Evolutionary conservation across 2,888 invertebrate species (phyloP).

Genomic region (Trachelus stipa): DNA sequence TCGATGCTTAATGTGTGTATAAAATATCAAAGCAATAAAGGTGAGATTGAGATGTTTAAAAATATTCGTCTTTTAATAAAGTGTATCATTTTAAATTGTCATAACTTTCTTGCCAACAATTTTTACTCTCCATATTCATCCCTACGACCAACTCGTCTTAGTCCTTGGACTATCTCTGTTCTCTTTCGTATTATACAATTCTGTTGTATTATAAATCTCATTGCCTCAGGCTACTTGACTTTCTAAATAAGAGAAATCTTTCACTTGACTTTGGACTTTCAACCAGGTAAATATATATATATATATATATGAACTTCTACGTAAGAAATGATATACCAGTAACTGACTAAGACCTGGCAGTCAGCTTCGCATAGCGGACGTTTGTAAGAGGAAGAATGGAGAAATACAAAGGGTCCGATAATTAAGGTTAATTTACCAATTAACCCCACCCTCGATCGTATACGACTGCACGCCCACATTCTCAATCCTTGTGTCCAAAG

Average conservation of each 20-base stretch:
- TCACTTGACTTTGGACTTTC: not conserved
- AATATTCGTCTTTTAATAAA: not conserved
- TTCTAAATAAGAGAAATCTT: not conserved
- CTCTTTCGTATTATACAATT: not conserved
- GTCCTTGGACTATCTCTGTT: too few species aligned
- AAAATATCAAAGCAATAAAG: slow-evolving; percentile 49
- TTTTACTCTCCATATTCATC: not conserved
- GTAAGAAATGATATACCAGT: not conserved
- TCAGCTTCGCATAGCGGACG: not conserved
- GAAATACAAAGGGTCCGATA: slow-evolving; percentile 29
- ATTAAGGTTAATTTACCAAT: slow-evolving; percentile 44
- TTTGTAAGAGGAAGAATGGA: slow-evolving; percentile 4
- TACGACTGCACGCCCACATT: slow-evolving; percentile 1
- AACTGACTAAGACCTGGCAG: not conserved
- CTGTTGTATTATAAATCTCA: not conserved
- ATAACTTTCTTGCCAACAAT: not conserved
- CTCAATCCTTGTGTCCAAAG: not conserved
- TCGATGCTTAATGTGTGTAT: slow-evolving; percentile 55
- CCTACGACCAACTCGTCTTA: not conserved
- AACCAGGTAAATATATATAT: not conserved
- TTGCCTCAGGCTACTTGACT: not conserved
- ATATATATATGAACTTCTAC: not conserved
- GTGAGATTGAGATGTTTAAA: slow-evolving; percentile 39
- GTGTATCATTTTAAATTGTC: not conserved
- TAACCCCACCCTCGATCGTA: slow-evolving; percentile 28